Evolutionary conservation across 2,797 vertebrate genomes (phyloP), one percentile per base, ranked within the genome.

Genomic region (Crypturellus tataupa): DNA sequence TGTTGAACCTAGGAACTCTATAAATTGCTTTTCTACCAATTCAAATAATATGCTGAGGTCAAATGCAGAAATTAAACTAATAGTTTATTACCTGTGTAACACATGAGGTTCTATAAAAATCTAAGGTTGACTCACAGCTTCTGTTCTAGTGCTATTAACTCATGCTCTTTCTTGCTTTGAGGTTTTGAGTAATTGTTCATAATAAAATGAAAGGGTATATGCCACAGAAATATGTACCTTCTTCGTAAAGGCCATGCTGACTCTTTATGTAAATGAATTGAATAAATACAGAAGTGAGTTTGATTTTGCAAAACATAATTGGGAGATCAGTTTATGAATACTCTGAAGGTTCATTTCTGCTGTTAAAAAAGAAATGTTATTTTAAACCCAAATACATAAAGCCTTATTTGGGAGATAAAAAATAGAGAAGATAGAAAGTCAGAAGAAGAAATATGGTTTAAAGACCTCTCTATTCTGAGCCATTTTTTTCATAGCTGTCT

Each of bases 1-100:
- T 79, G 39, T 81, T 69, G 40, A 69, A 20, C 63, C 29, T 33
- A 80, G 78, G 42, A 62, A 56, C 59, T 24, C 25, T 67, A 12
- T 75, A 78, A 90, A 79, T 81, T 68, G 70, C 8, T 49, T 27
- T 44, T 40, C 60, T 94, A 58, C 31, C 11, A 3, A 13, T 55
- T 88, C 2, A 16, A 71, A 29, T 65, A 29, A 35, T 78, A 78
- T 83, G 51, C 53, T 56, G 29, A 87, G 72, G 62, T 85, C 31
- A 79, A 59, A 68, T 33, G 25, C 60, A 68, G 59, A 95, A 86
- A 62, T 78, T 42, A 84, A 85, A 86, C 77, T 35, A 95, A 63
- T 86, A 96, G 86, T 67, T 90, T 86, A 68, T 37, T 55, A 68
- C 71, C 23, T 85, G 25, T 89, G n/a, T 81, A 81, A 44, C 87